phyloP scores from a whole-genome alignment of 2,113 vertebrate species.

The Corvus moneduloides region DNA sequence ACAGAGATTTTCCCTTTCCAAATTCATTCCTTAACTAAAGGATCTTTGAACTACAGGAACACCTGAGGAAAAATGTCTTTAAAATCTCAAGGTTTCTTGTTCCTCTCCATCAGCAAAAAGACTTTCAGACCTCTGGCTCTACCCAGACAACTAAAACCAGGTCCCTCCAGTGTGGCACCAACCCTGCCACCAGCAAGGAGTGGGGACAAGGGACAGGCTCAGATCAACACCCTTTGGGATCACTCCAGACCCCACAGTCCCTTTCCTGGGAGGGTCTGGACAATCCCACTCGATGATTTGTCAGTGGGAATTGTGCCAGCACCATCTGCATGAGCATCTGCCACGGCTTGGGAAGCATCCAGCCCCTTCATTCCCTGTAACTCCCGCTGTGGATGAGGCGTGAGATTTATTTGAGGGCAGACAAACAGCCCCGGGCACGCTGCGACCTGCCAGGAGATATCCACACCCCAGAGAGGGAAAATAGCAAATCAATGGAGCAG shows the following conservation, averaged over 20 bases:
- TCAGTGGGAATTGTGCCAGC: neutral
- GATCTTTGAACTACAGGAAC: neutral
- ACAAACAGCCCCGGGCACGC: neutral
- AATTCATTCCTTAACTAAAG: neutral
- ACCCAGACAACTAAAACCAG: neutral
- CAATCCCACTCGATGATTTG: neutral
- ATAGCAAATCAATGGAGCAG: neutral
- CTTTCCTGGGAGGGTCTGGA: neutral
- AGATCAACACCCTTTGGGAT: neutral
- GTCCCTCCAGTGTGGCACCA: neutral
- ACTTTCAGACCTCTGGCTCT: neutral
- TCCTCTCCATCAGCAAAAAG: neutral
- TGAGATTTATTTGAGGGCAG: neutral
- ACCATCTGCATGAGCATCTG: conserved; percentile 21
- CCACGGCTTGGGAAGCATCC: conserved; percentile 1
- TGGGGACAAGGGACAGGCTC: neutral
- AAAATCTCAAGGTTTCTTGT: neutral
- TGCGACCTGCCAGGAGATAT: neutral
- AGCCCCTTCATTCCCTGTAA: neutral
- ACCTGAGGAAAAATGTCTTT: neutral
- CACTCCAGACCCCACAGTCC: neutral
- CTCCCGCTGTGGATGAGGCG: neutral
- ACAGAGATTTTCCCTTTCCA: neutral
- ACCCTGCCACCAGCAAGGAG: neutral
- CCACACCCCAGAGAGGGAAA: neutral